Evolutionary conservation across 2,113 vertebrate genomes (phyloP).

Genomic region (Ciconia stormi): DNA sequence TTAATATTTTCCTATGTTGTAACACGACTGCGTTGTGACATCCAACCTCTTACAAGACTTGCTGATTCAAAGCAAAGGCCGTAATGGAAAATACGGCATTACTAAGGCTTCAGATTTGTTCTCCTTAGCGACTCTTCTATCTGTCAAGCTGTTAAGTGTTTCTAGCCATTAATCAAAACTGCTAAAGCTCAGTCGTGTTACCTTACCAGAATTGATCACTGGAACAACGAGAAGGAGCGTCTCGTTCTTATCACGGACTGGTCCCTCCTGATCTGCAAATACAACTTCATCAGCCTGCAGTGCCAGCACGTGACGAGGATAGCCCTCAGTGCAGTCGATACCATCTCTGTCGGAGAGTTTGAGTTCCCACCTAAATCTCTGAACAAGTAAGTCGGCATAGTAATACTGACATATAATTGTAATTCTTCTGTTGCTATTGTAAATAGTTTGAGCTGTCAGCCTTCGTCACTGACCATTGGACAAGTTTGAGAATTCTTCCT

Average conservation of each 20-base stretch:
- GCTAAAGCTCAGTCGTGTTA: accelerated
- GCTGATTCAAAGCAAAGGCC: neutral
- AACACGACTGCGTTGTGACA: no score
- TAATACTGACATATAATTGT: accelerated
- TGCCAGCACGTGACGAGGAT: conserved; percentile 92
- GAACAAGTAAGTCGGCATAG: conserved; percentile 82
- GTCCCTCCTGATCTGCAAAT: conserved; percentile 94
- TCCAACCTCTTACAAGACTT: neutral
- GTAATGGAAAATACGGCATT: accelerated
- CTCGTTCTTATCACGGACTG: conserved; percentile 91
- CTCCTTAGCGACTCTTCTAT: neutral
- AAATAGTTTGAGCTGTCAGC: neutral
- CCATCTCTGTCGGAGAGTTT: conserved; percentile 90
- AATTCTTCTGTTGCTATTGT: accelerated
- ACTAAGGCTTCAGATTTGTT: neutral
- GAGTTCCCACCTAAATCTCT: conserved; percentile 94
- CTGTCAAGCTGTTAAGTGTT: neutral
- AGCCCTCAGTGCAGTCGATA: conserved; percentile 86
- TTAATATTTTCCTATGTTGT: no score
- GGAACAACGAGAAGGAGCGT: conserved; percentile 96
- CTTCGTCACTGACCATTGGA: neutral
- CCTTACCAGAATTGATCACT: conserved; percentile 87
- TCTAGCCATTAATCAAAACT: neutral
- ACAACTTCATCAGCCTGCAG: conserved; percentile 94
- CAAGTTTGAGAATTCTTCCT: neutral